Conservation (phyloP, 2,113 vertebrate genomes). For the Oncorhynchus keta region DNA sequence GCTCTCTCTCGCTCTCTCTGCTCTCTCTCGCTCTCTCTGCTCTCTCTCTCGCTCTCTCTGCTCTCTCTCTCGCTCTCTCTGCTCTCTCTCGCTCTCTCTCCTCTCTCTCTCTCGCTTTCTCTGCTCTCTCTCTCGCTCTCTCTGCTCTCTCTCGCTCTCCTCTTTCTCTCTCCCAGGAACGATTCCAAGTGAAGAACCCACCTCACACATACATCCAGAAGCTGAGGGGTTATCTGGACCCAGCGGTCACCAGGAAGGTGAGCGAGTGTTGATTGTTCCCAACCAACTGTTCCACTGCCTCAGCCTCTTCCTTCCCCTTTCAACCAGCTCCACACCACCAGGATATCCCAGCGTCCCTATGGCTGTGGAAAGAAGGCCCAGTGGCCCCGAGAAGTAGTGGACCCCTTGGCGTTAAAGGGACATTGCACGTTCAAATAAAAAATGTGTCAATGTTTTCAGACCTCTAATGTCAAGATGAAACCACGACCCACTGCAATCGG, state of each 20-base stretch:
- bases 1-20: too few relatives aligned
- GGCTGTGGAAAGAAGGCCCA: conserved; percentile 39
- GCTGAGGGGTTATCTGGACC: conserved; percentile 93
- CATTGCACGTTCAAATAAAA: too few relatives aligned
- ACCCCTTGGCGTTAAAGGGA: too few relatives aligned
- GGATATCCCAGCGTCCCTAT: conserved; percentile 42
- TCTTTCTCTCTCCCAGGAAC: conserved; percentile 74
- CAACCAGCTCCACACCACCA: conserved; percentile 22
- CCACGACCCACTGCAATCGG: too few relatives aligned
- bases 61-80: too few relatives aligned
- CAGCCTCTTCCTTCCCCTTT: conserved; percentile 39
- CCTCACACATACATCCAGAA: conserved; percentile 96
- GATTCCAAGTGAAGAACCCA: conserved; percentile 98
- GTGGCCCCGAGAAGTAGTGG: neutral
- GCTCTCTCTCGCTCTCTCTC: too few relatives aligned
- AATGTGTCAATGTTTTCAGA: too few relatives aligned
- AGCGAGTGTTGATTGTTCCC: conserved; percentile 32
- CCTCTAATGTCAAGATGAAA: too few relatives aligned
- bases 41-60: too few relatives aligned
- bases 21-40: too few relatives aligned
- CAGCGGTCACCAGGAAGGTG: conserved; percentile 96
- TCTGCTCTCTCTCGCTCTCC: neutral
- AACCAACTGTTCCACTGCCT: conserved; percentile 26
- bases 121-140: neutral
- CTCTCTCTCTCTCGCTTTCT: too few relatives aligned